Conservation (phyloP, 2,113 vertebrate species). For the Cromileptes altivelis region DNA sequence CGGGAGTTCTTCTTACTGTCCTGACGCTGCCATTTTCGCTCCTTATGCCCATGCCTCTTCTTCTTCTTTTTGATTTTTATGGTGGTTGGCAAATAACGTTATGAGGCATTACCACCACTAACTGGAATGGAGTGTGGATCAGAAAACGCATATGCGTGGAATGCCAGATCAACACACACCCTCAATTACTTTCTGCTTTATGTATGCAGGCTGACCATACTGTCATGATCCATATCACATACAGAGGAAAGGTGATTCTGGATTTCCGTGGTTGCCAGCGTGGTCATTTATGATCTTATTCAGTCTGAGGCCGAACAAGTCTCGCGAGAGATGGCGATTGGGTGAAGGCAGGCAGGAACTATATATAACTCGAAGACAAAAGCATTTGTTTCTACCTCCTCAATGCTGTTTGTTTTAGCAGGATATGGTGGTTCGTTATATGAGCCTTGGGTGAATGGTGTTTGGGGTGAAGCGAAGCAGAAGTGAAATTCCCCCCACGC, state of each 20-base stretch:
- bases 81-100: too few relatives aligned
- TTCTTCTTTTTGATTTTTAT: too few relatives aligned
- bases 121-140: too few relatives aligned
- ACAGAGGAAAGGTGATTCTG: background rate
- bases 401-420: slow-evolving; percentile 82
- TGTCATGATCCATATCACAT: slow-evolving; percentile 11
- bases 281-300: slow-evolving; percentile 46
- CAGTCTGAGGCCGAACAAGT: slow-evolving; percentile 42
- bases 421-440: slow-evolving; percentile 74
- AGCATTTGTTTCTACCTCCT: slow-evolving; percentile 80
- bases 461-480: slow-evolving; percentile 65
- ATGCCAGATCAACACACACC: too few relatives aligned
- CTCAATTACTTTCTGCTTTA: background rate
- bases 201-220: background rate
- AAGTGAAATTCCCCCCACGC: slow-evolving; percentile 64
- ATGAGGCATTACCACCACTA: too few relatives aligned
- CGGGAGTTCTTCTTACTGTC: too few relatives aligned
- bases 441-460: slow-evolving; percentile 66
- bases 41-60: too few relatives aligned
- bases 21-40: too few relatives aligned
- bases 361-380: slow-evolving; percentile 82
- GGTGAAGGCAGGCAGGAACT: slow-evolving; percentile 60
- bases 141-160: too few relatives aligned
- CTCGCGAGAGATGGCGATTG: slow-evolving; percentile 51
- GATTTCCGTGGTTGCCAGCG: slow-evolving; percentile 21